A percentile compares a stretch with the other conserved stretches of the same genome.
These are phyloP conservation scores for Yponomeuta malinellus DNA, from an alignment of 2,888 invertebrate genomes.

Conservation along the genomic window DNA sequence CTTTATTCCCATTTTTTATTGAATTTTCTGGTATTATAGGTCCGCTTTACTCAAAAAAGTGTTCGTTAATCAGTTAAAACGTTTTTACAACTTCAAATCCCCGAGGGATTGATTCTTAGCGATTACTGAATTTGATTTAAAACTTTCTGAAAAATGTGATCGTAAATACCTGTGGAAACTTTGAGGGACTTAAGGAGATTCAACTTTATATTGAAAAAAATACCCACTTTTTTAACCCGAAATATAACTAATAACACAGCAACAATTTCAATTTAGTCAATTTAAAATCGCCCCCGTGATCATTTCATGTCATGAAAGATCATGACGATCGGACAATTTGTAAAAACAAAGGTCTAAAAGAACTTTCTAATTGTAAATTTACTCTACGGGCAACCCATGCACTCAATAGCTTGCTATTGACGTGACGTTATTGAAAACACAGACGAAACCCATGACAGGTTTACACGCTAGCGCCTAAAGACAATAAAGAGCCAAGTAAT, in stretches of 20 bases:
- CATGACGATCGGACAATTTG: neutral
- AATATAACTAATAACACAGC: neutral
- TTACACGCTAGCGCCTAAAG: neutral
- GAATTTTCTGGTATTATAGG: neutral
- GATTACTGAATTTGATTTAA: neutral
- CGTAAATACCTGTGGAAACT: neutral
- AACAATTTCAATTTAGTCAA: neutral
- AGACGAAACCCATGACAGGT: neutral
- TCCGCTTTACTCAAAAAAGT: neutral
- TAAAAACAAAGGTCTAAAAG: too few species aligned
- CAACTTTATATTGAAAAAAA: neutral
- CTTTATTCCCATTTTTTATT: neutral
- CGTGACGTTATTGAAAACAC: neutral
- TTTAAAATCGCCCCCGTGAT: neutral
- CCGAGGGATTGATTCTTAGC: neutral
- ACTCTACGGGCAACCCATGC: neutral
- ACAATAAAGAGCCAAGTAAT: neutral
- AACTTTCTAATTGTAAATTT: too few species aligned
- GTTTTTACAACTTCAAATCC: neutral
- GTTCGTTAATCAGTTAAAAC: neutral
- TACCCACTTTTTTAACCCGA: neutral
- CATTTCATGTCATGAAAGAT: neutral
- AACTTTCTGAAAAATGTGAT: neutral
- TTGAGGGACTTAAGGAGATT: neutral
- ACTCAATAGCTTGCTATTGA: neutral